phyloP scores from a whole-genome alignment of 2,888 invertebrate genomes.

The Melitaea athalia region DNA sequence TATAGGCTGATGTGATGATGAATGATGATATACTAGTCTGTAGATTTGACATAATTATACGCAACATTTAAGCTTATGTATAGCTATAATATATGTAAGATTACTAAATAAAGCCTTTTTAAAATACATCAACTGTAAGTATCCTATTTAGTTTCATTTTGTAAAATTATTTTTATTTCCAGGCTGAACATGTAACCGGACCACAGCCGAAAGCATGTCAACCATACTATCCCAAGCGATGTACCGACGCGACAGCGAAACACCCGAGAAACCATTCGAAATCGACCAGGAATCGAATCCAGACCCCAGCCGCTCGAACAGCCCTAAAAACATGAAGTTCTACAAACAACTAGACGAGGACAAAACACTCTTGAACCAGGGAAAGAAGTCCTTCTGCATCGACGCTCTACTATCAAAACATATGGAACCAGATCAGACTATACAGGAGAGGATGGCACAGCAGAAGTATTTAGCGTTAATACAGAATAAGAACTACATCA shows the following conservation, averaged over 20 bases:
- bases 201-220: constrained; percentile 44
- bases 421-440: constrained; percentile 56
- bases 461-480: constrained; percentile 69
- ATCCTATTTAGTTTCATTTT: too few species aligned
- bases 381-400: constrained; percentile 93
- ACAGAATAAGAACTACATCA: constrained; percentile 71
- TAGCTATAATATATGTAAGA: too few species aligned
- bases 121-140: too few species aligned
- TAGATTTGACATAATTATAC: too few species aligned
- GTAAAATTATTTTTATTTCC: constrained; percentile 3
- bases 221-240: constrained; percentile 55
- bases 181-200: constrained; percentile 41
- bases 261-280: constrained; percentile 61
- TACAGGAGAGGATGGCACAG: constrained; percentile 64
- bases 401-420: constrained; percentile 90
- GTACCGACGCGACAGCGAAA: constrained; percentile 63
- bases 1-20: too few species aligned
- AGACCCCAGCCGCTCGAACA: constrained; percentile 63
- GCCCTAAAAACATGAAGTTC: constrained; percentile 70
- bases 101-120: too few species aligned
- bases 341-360: constrained; percentile 61
- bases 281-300: constrained; percentile 68
- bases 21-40: too few species aligned
- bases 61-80: too few species aligned
- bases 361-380: constrained; percentile 66